Percentiles rank a stretch among this genome's conserved stretches.
These are phyloP conservation scores for Hermaeophaga mercurialis DNA, from an alignment of 2,888 invertebrate species.

Conservation along the genomic window DNA sequence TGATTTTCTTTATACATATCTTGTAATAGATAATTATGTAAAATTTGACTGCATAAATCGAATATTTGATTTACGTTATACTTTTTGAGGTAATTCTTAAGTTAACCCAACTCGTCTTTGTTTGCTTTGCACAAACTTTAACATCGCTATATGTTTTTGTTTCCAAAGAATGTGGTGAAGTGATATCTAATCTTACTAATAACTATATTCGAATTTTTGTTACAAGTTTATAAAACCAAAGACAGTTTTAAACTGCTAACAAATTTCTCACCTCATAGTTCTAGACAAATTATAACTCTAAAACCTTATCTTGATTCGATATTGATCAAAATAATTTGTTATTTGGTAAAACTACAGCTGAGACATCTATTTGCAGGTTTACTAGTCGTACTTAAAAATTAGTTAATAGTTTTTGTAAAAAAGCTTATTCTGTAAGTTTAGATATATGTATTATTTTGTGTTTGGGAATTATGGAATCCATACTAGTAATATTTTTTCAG, in stretches of 20 bases:
- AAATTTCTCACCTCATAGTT: not conserved
- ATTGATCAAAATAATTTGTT: too few relatives aligned
- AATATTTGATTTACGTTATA: too few relatives aligned
- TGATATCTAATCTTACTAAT: slow-evolving; percentile 10
- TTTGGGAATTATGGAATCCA: slow-evolving; percentile 10
- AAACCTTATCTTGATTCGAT: too few relatives aligned
- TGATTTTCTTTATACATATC: too few relatives aligned
- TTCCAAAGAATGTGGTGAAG: too few relatives aligned
- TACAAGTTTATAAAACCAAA: slow-evolving; percentile 9
- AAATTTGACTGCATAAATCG: too few relatives aligned
- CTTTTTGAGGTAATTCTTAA: too few relatives aligned
- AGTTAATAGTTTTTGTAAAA: slow-evolving; percentile 7
- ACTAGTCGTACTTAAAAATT: slow-evolving; percentile 24
- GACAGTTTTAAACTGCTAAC: slow-evolving; percentile 7
- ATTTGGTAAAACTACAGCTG: not conserved
- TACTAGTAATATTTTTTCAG: slow-evolving; percentile 3
- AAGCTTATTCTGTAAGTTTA: slow-evolving; percentile 15
- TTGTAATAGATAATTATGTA: too few relatives aligned
- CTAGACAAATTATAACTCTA: slow-evolving; percentile 3
- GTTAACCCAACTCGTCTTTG: too few relatives aligned
- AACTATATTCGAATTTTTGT: not conserved
- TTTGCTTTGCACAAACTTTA: too few relatives aligned
- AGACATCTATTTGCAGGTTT: slow-evolving; percentile 24
- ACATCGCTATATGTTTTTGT: too few relatives aligned
- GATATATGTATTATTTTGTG: slow-evolving; percentile 13